These are phyloP conservation scores for Xyrauchen texanus DNA, from an alignment of 2,113 vertebrate species.

Conservation along the genomic window DNA sequence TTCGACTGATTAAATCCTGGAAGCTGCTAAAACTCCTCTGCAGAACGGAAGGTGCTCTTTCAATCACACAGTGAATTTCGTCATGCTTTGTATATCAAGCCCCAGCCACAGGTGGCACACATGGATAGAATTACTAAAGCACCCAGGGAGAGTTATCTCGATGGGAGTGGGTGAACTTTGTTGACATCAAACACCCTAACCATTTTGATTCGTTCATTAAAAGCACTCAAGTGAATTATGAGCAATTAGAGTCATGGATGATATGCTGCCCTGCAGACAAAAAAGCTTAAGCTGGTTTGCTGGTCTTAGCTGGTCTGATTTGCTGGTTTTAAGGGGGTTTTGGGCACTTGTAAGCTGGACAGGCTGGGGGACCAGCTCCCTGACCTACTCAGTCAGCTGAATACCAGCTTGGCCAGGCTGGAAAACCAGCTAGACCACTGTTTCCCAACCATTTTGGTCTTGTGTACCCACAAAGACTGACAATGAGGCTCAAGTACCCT, in stretches of 20 bases:
- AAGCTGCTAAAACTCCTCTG: conserved; percentile 15
- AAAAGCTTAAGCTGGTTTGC: too few species aligned
- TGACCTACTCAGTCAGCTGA: too few species aligned
- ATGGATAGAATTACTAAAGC: conserved; percentile 39
- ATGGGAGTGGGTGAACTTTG: neutral
- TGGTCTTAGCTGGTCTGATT: too few species aligned
- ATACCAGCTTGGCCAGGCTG: too few species aligned
- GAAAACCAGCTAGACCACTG: too few species aligned
- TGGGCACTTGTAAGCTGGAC: too few species aligned
- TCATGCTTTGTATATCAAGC: conserved; percentile 35
- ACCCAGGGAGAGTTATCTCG: neutral
- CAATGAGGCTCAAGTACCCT: too few species aligned
- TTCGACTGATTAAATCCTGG: conserved; percentile 42
- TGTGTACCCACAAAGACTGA: too few species aligned
- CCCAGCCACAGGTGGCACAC: conserved; percentile 29
- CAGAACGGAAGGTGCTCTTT: conserved; percentile 37
- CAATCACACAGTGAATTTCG: conserved; percentile 36
- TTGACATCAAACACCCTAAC: conserved; percentile 26
- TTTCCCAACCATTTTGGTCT: too few species aligned
- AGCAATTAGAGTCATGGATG: conserved; percentile 47
- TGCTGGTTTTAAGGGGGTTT: too few species aligned
- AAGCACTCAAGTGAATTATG: conserved; percentile 51
- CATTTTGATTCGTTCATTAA: conserved; percentile 54
- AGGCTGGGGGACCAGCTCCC: too few species aligned
- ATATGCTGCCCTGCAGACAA: too few species aligned